Conservation (phyloP, 2,113 vertebrate species). For the Leiothrix lutea region DNA sequence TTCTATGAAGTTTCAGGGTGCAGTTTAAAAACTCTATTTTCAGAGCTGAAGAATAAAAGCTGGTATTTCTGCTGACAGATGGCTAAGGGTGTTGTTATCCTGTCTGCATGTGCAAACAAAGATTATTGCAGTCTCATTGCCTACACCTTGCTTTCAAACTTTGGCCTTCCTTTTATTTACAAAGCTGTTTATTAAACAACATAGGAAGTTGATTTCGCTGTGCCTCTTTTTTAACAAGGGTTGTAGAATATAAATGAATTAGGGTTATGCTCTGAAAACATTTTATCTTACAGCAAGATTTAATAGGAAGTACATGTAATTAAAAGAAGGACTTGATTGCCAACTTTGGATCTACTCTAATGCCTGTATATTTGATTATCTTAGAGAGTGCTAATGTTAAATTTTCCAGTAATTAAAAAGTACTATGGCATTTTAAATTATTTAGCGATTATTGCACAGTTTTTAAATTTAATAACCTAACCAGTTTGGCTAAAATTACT, state of each 20-base stretch:
- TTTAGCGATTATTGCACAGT: background rate
- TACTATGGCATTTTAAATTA: background rate
- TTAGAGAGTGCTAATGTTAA: background rate
- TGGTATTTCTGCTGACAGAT: conserved; percentile 11
- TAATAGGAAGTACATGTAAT: conserved; percentile 10
- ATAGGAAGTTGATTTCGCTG: background rate
- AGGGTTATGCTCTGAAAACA: background rate
- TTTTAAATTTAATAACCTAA: background rate
- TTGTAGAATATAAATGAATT: conserved; percentile 11
- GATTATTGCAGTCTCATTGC: background rate
- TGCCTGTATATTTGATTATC: background rate
- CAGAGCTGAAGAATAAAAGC: background rate
- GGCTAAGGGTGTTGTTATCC: background rate
- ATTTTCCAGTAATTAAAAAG: conserved; percentile 13
- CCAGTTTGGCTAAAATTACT: background rate
- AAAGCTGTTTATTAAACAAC: background rate
- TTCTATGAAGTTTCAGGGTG: background rate
- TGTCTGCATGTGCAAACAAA: background rate
- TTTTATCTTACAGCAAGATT: background rate
- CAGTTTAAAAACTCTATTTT: background rate
- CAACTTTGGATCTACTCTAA: background rate
- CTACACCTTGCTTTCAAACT: conserved; percentile 1
- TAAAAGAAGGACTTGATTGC: conserved; percentile 17
- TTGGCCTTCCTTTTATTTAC: conserved; percentile 4
- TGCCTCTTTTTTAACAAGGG: background rate